Base-by-base conservation (phyloP, 2,888 invertebrate species). In the Calameuta pallipes region DNA sequence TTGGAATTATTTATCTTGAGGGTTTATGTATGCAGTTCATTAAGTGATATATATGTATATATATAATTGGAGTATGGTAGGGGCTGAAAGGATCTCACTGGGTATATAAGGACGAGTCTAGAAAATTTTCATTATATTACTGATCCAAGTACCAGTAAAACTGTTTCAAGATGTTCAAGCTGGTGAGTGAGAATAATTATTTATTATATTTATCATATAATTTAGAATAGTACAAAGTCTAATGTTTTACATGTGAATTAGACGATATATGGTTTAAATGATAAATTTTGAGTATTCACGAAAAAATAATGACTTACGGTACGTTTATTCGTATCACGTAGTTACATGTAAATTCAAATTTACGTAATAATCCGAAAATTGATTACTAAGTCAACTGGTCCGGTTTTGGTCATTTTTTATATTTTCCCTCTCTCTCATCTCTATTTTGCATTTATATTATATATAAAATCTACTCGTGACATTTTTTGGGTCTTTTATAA, bases 91-190 rank as follows among this genome's bases (percentile, higher is more conserved):
- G 71, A 71, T 71, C 31, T 71, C 4, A 15, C 3, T 9, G 69
- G 41, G 76, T 82, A 82, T 82, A 82, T 81, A 82, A 82, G 76
- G 36, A 37, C 15, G 35, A 76, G 30, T 73, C 71, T 13, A 33
- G 73, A 73, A 77, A 71, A 71, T 78, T 69, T 71, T 68, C 30
- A 80, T 35, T 15, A 79, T 80, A 80, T 80, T 80, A 82, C 80
- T 80, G 79, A 78, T 78, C 71, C 75, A 69, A 78, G 69, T 35
- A 80, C 77, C 81, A 78, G 79, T 79, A 77, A 77, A 74, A 71
- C 78, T 79, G 15, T 81, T 69, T 79, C 85, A 91, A 88, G 86
- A 92, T 92, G 92, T 91, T 89, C 86, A 92, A 92, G 84, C 89
- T 92, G 88, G 92, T 92, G 83, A 92, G 92, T 90, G 23, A 13